These are phyloP conservation scores for Microcebus tavaratra DNA, from an alignment of 2,113 vertebrate genomes.

Conservation along the genomic window DNA sequence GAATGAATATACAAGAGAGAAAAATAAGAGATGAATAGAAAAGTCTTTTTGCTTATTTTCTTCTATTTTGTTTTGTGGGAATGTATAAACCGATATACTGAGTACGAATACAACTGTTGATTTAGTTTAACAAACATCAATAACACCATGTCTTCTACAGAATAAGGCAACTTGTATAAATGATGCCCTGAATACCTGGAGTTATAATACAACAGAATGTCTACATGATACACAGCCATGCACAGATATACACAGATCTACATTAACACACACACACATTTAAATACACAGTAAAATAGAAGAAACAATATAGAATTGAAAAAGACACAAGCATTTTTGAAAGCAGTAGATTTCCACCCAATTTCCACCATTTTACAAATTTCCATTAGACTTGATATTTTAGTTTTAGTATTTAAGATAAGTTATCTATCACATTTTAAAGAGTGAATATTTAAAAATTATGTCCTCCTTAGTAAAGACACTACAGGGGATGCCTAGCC, in stretches of 20 bases:
- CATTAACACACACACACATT: background rate
- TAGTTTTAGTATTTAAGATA: conserved; percentile 7
- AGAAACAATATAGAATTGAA: background rate
- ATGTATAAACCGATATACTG: background rate
- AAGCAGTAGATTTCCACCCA: background rate
- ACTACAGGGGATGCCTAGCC: background rate
- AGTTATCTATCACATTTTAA: background rate
- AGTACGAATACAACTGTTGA: background rate
- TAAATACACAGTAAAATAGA: background rate
- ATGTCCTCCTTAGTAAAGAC: background rate
- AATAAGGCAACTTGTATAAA: background rate
- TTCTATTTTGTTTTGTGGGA: background rate
- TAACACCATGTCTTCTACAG: background rate
- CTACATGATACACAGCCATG: background rate
- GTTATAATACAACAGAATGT: background rate
- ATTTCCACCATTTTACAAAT: background rate
- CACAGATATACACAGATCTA: background rate
- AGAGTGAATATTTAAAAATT: conserved; percentile 40
- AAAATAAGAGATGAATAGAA: background rate
- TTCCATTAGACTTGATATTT: background rate
- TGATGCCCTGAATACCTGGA: background rate
- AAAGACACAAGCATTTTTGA: background rate
- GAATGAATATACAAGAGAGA: background rate
- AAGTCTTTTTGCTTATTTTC: background rate
- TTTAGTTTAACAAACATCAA: background rate